Evolutionary conservation across 2,888 invertebrate species (phyloP).

Genomic region (Imbricaverruca yamaguchii): DNA sequence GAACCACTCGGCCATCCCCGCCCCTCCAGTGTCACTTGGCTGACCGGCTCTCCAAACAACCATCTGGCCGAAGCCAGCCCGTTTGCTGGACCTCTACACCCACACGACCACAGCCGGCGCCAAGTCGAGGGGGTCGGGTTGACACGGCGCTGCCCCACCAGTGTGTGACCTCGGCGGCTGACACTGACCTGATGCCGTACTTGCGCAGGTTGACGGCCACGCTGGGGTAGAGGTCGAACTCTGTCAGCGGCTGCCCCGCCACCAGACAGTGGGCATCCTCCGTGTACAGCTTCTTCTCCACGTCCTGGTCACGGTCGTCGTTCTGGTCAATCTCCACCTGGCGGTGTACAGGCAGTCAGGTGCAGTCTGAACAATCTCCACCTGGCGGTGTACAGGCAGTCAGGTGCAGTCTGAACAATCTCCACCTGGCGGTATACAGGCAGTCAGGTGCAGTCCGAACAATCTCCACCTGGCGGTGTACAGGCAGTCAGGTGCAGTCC

Average conservation of each 20-base stretch:
- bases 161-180: neutral
- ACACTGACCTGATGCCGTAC: slow-evolving; percentile 9
- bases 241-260: slow-evolving; percentile 55
- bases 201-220: slow-evolving; percentile 33
- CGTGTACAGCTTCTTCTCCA: slow-evolving; percentile 52
- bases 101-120: too few relatives aligned
- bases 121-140: too few relatives aligned
- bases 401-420: too few relatives aligned
- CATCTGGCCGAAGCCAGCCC: too few relatives aligned
- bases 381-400: neutral
- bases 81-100: too few relatives aligned
- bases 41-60: too few relatives aligned
- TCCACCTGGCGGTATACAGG: neutral
- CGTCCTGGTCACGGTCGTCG: slow-evolving; percentile 47
- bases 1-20: too few relatives aligned
- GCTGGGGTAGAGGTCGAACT: slow-evolving; percentile 59
- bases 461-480: neutral
- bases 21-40: too few relatives aligned
- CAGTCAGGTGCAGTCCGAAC: neutral
- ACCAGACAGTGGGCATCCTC: slow-evolving; percentile 58
- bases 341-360: neutral
- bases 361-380: neutral
- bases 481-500: too few relatives aligned
- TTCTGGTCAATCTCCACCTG: slow-evolving; percentile 9
- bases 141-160: too few relatives aligned